Evolutionary conservation across 1,140 invertebrate genomes (phyloP), one percentile per base, ranked within the genome.

Genomic region (Aradophagus sp.): DNA sequence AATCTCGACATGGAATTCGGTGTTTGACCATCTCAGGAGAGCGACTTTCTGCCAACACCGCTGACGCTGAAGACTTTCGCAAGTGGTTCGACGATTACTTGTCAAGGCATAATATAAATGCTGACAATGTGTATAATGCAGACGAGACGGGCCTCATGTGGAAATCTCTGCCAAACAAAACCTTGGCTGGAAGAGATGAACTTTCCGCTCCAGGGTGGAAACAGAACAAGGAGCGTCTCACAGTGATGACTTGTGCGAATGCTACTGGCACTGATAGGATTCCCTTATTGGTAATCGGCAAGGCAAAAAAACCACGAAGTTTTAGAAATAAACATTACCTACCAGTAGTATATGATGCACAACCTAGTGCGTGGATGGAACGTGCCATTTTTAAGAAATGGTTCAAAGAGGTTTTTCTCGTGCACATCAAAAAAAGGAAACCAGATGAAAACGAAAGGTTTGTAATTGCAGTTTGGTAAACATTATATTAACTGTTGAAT

Each of bases 141-240:
- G 66, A 74, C 27, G 66, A 71, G 32, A 74, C 59, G 1, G 62
- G 52, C 7, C 16, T 70, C 8, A 12, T 38, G 13, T 73, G 36
- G 36, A 70, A 73, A 34, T 44, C 26, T 19, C 19, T 77, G 29
- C 72, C 68, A 5, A 65, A 52, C 6, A 68, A 47, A 66, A 76
- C 53, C 7, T 23, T 71, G 3, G 50, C 48, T 19, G 29, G 62
- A 26, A 36, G 15, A 42, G 50, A 74, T 27, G 56, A 71, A 41
- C 14, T 23, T 29, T 32, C 31, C 19, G 66, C 56, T 32, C 50
- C 47, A 27, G 68, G 52, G 5, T 36, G 23, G 5, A 71, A 63
- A 62, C 36, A 26, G 12, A 26, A 41, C 16, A 67, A 70, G 34
- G 55, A 76, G 2, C 26, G 66, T 52, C 11, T 77, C 7, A 75